Percentiles rank a stretch among this genome's conserved stretches.
These are phyloP conservation scores for Nowickia ferox DNA, from an alignment of 2,888 invertebrate species.

Conservation along the genomic window DNA sequence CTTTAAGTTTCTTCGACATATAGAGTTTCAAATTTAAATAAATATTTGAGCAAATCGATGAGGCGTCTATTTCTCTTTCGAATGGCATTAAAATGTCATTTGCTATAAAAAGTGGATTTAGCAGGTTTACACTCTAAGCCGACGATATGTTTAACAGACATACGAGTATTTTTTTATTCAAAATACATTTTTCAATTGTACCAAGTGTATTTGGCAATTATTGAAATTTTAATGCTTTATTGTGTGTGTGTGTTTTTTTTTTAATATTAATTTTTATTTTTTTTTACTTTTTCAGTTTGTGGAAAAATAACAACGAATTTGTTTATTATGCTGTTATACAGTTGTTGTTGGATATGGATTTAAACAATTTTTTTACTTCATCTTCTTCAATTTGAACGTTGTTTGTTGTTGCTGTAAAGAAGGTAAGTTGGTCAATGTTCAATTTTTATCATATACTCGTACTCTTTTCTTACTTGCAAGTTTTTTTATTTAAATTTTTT, in stretches of 20 bases:
- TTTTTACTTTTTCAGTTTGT: conserved; percentile 54
- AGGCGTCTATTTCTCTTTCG: too few species aligned
- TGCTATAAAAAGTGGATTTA: too few species aligned
- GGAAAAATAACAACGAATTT: conserved; percentile 48
- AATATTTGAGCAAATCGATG: too few species aligned
- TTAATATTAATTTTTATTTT: background rate
- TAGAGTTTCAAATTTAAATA: too few species aligned
- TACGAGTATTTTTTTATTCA: background rate
- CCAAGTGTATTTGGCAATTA: conserved; percentile 65
- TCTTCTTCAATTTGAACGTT: conserved; percentile 10
- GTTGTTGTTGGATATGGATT: conserved; percentile 55
- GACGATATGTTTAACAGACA: too few species aligned
- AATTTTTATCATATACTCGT: conserved; percentile 42
- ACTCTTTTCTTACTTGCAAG: conserved; percentile 15
- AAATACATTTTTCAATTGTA: conserved; percentile 66
- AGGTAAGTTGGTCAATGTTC: conserved; percentile 69
- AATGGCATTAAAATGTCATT: too few species aligned
- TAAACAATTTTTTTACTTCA: conserved; percentile 26
- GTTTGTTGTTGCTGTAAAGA: conserved; percentile 34
- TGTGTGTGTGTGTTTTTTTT: conserved; percentile 23
- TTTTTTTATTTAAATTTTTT: conserved; percentile 16
- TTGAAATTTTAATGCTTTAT: conserved; percentile 62
- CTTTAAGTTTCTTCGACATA: too few species aligned
- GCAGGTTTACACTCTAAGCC: too few species aligned
- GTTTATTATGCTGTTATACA: conserved; percentile 39